A percentile compares a stretch with the other conserved stretches of the same genome.
Conservation (phyloP, 1,140 invertebrate species). For the Pseudomyrmex dendroicus region DNA sequence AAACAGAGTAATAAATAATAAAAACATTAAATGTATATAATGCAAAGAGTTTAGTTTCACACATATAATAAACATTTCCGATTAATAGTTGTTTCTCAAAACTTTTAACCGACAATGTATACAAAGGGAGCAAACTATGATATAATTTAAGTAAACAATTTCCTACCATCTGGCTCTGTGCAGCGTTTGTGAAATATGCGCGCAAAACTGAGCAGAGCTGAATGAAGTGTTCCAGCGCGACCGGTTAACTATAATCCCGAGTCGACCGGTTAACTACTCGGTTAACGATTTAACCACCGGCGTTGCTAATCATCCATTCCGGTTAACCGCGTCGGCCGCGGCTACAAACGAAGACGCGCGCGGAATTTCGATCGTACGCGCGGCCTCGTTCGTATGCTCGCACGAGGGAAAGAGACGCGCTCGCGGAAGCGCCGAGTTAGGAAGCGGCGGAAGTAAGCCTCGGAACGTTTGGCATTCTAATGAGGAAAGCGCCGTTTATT, state of each 20-base stretch:
- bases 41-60: no score
- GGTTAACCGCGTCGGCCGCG: constrained; percentile 51
- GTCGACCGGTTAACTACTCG: constrained; percentile 44
- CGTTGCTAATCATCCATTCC: constrained; percentile 50
- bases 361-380: constrained; percentile 47
- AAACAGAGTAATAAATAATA: no score
- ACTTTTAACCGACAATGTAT: no score
- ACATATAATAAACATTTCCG: no score
- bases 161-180: background rate
- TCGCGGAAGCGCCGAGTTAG: constrained; percentile 71
- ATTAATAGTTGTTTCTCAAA: no score
- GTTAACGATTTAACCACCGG: constrained; percentile 51
- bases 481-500: constrained; percentile 76
- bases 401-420: background rate
- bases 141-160: no score
- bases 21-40: no score
- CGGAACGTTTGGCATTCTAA: constrained; percentile 79
- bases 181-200: background rate
- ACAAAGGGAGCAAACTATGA: no score
- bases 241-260: constrained; percentile 40
- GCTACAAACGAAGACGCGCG: constrained; percentile 46
- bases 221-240: constrained; percentile 17
- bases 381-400: background rate
- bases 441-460: constrained; percentile 73
- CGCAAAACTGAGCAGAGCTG: background rate